Evolutionary conservation across 2,797 vertebrate genomes (phyloP).

Genomic region (Poecile montanus): DNA sequence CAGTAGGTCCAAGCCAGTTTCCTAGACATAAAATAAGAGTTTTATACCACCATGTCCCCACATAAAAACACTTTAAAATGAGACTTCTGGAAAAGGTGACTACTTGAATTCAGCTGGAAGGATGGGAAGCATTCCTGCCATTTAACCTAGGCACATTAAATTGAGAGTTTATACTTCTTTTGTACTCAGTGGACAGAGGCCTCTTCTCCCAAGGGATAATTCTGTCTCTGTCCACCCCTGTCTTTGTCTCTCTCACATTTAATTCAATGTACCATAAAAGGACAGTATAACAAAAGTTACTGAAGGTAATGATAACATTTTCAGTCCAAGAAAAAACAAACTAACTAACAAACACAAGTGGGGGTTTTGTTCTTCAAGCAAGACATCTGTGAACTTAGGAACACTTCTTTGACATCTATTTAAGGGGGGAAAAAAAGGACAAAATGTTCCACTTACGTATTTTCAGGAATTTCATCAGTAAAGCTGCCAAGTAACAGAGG

Average conservation of each 20-base stretch:
- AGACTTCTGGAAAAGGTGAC: not conserved
- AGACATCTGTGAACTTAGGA: not conserved
- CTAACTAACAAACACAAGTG: not conserved
- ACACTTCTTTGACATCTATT: not conserved
- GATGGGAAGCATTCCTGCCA: not conserved
- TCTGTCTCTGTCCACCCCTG: not conserved
- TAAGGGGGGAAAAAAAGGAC: fast-evolving
- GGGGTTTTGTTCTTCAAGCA: not conserved
- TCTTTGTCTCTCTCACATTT: not conserved
- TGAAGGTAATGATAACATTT: not conserved
- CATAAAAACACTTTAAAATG: not conserved
- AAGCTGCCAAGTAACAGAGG: constrained; percentile 89
- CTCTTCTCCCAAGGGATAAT: not conserved
- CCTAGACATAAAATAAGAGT: constrained; percentile 69
- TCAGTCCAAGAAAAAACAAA: not conserved
- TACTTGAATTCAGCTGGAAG: not conserved
- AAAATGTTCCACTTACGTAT: constrained; percentile 75
- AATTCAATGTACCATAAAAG: not conserved
- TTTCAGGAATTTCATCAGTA: constrained; percentile 88
- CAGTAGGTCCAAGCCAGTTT: constrained; percentile 84
- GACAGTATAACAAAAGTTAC: not conserved
- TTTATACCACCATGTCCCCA: not conserved
- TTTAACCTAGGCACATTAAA: not conserved
- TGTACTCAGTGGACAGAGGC: not conserved
- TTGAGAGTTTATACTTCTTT: not conserved